These are phyloP conservation scores for Rhopalosiphum maidis DNA, from an alignment of 1,140 invertebrate species.

Conservation along the genomic window DNA sequence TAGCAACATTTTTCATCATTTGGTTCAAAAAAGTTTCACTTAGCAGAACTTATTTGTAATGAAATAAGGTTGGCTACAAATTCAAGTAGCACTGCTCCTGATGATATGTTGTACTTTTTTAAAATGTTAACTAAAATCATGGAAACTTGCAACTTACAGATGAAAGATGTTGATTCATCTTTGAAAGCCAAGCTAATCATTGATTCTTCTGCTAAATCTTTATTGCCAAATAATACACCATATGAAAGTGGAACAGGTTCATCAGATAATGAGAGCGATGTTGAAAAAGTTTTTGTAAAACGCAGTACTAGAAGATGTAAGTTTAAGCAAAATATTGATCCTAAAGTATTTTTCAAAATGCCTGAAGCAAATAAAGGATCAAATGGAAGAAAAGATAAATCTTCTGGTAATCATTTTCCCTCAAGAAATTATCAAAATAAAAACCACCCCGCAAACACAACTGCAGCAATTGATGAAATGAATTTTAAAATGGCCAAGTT, in stretches of 20 bases:
- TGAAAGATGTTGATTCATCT: constrained; percentile 38
- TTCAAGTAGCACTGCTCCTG: neutral
- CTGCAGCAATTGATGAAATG: neutral
- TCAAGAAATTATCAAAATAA: neutral
- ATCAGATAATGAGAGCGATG: neutral
- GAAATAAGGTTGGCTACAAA: constrained; percentile 44
- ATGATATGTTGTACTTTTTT: constrained; percentile 26
- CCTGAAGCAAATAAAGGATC: neutral
- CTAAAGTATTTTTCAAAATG: neutral
- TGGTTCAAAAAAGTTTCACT: constrained; percentile 33
- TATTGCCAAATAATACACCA: neutral
- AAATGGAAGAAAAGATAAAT: neutral
- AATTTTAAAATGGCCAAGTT: constrained; percentile 21
- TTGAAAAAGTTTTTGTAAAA: neutral
- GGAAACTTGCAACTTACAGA: neutral
- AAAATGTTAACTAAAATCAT: constrained; percentile 41
- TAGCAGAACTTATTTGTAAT: constrained; percentile 50
- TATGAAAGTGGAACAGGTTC: neutral
- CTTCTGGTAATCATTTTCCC: neutral
- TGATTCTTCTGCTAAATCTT: neutral
- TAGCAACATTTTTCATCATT: constrained; percentile 42
- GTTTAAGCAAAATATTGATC: neutral
- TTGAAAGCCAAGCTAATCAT: neutral
- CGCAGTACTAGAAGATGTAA: neutral
- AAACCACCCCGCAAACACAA: neutral